These are phyloP conservation scores for Ephialtes manifestator DNA, from an alignment of 2,888 invertebrate genomes.

Conservation along the genomic window DNA sequence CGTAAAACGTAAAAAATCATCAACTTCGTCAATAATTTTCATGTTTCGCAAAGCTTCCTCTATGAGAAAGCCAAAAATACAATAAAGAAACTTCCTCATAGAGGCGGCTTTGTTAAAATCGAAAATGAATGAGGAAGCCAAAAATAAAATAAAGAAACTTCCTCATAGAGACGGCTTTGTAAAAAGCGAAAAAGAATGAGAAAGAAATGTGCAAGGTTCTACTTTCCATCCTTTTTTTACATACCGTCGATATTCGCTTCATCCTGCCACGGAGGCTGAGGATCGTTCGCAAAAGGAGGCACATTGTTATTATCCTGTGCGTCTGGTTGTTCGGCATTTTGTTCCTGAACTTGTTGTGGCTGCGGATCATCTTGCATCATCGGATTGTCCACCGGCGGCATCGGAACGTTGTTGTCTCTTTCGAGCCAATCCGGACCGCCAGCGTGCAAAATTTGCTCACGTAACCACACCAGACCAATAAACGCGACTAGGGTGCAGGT, in stretches of 20 bases:
- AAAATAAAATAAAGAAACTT: too few species aligned
- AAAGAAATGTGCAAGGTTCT: too few species aligned
- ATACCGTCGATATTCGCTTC: slow-evolving; percentile 79
- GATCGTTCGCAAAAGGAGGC: slow-evolving; percentile 84
- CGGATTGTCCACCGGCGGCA: slow-evolving; percentile 86
- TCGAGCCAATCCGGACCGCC: slow-evolving; percentile 99
- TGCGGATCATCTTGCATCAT: slow-evolving; percentile 86
- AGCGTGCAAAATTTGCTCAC: slow-evolving; percentile 99
- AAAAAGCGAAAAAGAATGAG: too few species aligned
- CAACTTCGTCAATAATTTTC: too few species aligned
- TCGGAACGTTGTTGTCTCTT: slow-evolving; percentile 87
- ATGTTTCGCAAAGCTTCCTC: too few species aligned
- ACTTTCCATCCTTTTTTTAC: too few species aligned
- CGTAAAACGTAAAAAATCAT: too few species aligned
- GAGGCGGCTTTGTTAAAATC: too few species aligned
- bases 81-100: too few species aligned
- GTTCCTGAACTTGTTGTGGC: slow-evolving; percentile 74
- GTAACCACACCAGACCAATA: slow-evolving; percentile 98
- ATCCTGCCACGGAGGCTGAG: slow-evolving; percentile 78
- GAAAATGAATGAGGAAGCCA: too few species aligned
- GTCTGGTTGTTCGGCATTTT: slow-evolving; percentile 76
- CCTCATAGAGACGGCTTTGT: too few species aligned
- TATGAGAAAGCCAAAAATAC: too few species aligned
- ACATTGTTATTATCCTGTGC: slow-evolving; percentile 85
- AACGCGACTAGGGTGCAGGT: slow-evolving; percentile 98